Conservation (phyloP, 2,888 invertebrate genomes). For the Kuschelorhynchus macadamiae region DNA sequence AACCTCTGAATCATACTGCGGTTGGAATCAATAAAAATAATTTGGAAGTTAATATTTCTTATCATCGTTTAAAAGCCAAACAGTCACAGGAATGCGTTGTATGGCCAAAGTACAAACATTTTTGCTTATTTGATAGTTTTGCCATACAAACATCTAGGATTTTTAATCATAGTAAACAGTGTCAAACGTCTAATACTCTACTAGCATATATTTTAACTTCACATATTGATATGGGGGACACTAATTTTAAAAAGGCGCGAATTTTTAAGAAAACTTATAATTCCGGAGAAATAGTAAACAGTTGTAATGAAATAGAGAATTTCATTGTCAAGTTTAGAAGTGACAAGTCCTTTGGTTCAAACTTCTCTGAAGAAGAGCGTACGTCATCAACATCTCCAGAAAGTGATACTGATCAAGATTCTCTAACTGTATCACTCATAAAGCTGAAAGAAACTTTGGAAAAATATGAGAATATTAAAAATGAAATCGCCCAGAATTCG, state of each 20-base stretch:
- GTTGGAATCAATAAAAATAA: background rate
- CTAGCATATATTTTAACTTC: background rate
- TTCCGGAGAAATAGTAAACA: conserved; percentile 8
- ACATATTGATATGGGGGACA: background rate
- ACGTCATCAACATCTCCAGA: background rate
- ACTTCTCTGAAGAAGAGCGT: conserved; percentile 1
- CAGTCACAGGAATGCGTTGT: conserved; percentile 24
- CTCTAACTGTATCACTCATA: conserved; percentile 15
- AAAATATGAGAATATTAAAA: conserved; percentile 34
- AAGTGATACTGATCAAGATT: conserved; percentile 6
- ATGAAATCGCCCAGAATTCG: conserved; percentile 14
- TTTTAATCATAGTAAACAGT: conserved; percentile 17
- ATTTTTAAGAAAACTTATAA: conserved; percentile 10
- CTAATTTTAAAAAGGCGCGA: conserved; percentile 1
- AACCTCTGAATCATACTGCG: background rate
- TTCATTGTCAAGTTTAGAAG: conserved; percentile 38
- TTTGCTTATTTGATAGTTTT: conserved; percentile 15
- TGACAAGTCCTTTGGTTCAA: conserved; percentile 24
- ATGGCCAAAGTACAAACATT: background rate
- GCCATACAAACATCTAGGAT: conserved; percentile 32
- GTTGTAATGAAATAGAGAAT: conserved; percentile 43
- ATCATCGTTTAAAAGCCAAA: conserved; percentile 35
- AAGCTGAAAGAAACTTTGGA: conserved; percentile 42
- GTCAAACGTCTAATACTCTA: conserved; percentile 41
- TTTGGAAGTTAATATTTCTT: background rate